Conservation (phyloP, 30 jellyfish, hydroid and myxozoan genomes). For the Hydractinia symbiolongicarpus region DNA sequence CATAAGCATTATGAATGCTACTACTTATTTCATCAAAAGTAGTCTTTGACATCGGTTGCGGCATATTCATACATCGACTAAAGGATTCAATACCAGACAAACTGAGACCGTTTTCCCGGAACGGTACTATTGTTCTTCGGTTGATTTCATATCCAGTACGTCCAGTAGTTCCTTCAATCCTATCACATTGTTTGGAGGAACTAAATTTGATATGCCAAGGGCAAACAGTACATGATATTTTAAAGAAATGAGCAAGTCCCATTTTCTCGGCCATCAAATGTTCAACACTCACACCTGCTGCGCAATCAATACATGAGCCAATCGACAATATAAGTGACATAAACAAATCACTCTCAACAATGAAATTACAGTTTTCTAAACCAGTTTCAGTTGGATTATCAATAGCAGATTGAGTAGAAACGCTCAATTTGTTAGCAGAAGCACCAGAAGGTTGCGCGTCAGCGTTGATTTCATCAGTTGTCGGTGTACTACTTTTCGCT, state of each 20-base stretch:
- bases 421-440: neutral
- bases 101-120: neutral
- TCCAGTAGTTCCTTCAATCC: neutral
- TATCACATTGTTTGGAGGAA: conserved; percentile 1
- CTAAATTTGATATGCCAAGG: neutral
- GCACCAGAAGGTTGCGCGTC: conserved; percentile 13
- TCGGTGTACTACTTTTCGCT: conserved; percentile 11
- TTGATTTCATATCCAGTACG: conserved; percentile 7
- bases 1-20: neutral
- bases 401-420: conserved; percentile 8
- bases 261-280: conserved; percentile 16
- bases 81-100: neutral
- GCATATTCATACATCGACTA: conserved; percentile 11
- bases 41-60: neutral
- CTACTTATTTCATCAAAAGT: neutral
- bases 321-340: conserved; percentile 8
- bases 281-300: neutral
- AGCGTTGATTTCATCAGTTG: conserved; percentile 10
- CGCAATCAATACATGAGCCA: conserved; percentile 8
- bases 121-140: neutral
- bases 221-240: conserved; percentile 9
- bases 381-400: conserved; percentile 7
- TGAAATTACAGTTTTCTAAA: conserved; percentile 5
- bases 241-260: conserved; percentile 24
- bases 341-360: conserved; percentile 8